Percentiles rank a stretch among this genome's conserved stretches.
Conservation (phyloP, 1,140 invertebrate genomes). For the Drosophila arizonae region DNA sequence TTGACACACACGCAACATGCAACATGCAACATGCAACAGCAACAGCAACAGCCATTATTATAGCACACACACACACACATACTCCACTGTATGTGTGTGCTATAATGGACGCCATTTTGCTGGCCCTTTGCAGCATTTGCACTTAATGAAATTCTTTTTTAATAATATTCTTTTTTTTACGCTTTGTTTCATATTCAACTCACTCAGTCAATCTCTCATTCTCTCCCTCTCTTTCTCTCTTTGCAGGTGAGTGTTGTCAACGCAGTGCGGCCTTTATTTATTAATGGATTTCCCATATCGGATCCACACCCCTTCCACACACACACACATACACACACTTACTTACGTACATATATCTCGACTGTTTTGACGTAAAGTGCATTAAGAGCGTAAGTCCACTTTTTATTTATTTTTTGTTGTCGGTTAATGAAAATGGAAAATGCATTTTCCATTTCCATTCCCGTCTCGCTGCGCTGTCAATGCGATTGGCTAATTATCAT, state of each 20-base stretch:
- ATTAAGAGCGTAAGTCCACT: conserved; percentile 30
- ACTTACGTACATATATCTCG: neutral
- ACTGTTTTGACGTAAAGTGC: conserved; percentile 52
- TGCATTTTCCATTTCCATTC: conserved; percentile 8
- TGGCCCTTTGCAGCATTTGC: conserved; percentile 54
- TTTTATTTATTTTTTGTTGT: neutral
- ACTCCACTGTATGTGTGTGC: conserved; percentile 9
- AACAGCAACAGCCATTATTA: conserved; percentile 19
- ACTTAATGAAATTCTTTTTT: conserved; percentile 76
- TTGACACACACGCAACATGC: conserved; percentile 67
- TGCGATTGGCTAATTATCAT: neutral
- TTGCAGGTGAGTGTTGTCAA: conserved; percentile 71
- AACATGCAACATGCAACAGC: conserved; percentile 18
- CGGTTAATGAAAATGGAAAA: conserved; percentile 35
- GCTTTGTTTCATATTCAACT: conserved; percentile 11
- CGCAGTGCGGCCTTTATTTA: conserved; percentile 64
- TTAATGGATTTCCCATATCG: conserved; percentile 74
- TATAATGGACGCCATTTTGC: conserved; percentile 69
- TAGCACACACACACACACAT: conserved; percentile 19
- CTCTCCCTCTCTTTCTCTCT: conserved; percentile 30
- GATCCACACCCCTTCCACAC: neutral
- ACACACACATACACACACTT: neutral
- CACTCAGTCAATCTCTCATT: conserved; percentile 27
- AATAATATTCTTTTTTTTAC: conserved; percentile 26
- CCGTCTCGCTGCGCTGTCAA: neutral